Percentiles rank a stretch among this genome's conserved stretches.
Evolutionary conservation across 2,113 vertebrate species (phyloP).

Genomic region (Podiceps cristatus): DNA sequence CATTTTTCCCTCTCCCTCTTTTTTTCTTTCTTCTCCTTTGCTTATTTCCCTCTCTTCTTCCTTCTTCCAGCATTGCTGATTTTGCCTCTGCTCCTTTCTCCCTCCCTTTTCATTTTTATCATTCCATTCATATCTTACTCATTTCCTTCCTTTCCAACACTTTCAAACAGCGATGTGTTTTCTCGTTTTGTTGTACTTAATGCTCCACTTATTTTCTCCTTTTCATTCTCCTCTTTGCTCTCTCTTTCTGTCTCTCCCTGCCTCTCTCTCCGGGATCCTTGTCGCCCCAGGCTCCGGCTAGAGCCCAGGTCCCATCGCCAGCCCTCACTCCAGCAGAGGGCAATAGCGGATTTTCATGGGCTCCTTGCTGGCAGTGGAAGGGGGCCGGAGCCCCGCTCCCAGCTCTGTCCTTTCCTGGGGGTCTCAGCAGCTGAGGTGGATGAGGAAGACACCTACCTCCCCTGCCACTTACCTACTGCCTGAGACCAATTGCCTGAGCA

Average conservation of each 20-base stretch:
- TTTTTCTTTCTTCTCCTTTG: not conserved
- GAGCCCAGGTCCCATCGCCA: not conserved
- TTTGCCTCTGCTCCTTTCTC: not conserved
- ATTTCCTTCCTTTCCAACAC: not conserved
- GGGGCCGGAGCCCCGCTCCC: not conserved
- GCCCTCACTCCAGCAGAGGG: slow-evolving; percentile 52
- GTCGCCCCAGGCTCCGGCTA: accelerated
- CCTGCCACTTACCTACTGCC: accelerated
- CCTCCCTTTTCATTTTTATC: not conserved
- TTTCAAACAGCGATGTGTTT: accelerated
- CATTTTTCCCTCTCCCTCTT: too few species aligned
- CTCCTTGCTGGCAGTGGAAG: not conserved
- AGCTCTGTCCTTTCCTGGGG: not conserved
- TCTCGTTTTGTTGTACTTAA: not conserved
- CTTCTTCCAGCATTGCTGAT: not conserved
- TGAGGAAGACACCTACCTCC: not conserved
- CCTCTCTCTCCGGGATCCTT: not conserved
- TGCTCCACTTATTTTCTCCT: not conserved
- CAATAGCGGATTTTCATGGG: slow-evolving; percentile 38
- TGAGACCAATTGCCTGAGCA: not conserved
- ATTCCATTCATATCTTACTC: not conserved
- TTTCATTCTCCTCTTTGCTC: not conserved
- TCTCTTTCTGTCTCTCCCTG: not conserved
- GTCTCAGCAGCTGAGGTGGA: not conserved
- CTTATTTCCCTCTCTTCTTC: not conserved